A percentile compares a stretch with the other conserved stretches of the same genome.
These are phyloP conservation scores for Hyperopisus bebe DNA, from an alignment of 2,113 vertebrate species.

Conservation along the genomic window DNA sequence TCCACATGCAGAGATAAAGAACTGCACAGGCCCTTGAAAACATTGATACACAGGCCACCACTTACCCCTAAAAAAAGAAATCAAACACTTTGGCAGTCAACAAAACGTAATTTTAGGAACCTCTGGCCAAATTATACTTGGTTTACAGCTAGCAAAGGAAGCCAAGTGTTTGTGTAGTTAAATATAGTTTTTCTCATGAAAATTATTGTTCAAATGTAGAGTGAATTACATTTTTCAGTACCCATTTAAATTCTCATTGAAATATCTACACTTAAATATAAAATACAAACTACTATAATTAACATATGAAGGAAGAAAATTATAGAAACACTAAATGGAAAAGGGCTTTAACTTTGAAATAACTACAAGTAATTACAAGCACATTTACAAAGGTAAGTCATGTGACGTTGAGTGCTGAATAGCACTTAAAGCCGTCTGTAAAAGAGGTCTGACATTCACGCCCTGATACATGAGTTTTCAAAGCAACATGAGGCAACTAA, in stretches of 20 bases:
- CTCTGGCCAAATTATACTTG: conserved; percentile 15
- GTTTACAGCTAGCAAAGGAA: not conserved
- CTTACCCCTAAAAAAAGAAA: conserved; percentile 17
- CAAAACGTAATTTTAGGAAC: conserved; percentile 9
- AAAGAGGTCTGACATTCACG: not conserved
- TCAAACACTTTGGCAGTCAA: conserved; percentile 22
- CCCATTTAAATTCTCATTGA: not conserved
- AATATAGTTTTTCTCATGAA: conserved; percentile 15
- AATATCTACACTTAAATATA: not conserved
- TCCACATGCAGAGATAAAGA: not conserved
- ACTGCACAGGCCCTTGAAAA: conserved; percentile 17
- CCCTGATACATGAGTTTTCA: not conserved
- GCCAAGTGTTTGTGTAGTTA: conserved; percentile 16
- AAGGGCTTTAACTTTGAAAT: not conserved
- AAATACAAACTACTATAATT: not conserved
- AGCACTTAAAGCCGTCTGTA: not conserved
- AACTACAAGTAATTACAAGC: not conserved
- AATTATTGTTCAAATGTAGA: not conserved
- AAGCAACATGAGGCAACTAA: not conserved
- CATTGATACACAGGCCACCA: conserved; percentile 13
- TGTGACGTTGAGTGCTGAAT: not conserved
- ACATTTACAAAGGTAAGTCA: not conserved
- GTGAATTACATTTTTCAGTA: not conserved
- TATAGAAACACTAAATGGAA: not conserved
- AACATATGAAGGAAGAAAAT: not conserved